These are phyloP conservation scores for Calephelis perditalis DNA, from an alignment of 2,888 invertebrate species.

Conservation along the genomic window DNA sequence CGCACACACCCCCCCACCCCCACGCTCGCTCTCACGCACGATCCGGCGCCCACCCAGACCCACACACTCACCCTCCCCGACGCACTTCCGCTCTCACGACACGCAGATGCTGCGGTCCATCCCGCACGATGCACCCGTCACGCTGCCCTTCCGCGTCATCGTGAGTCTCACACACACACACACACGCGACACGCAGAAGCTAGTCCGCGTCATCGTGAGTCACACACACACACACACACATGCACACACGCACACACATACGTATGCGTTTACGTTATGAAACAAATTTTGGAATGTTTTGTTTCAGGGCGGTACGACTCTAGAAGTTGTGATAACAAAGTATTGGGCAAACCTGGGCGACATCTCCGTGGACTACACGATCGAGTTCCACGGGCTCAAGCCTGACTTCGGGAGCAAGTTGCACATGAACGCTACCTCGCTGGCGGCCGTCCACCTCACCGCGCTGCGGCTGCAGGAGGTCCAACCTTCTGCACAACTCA, in stretches of 20 bases:
- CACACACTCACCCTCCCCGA: no score
- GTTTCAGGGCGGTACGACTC: slow-evolving; percentile 82
- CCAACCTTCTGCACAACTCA: slow-evolving; percentile 85
- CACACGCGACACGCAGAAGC: no score
- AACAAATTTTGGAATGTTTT: no score
- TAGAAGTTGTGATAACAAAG: slow-evolving; percentile 95
- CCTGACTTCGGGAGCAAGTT: slow-evolving; percentile 72
- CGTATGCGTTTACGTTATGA: no score
- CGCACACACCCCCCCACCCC: no score
- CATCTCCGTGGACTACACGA: slow-evolving; percentile 82
- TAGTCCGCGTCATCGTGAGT: slow-evolving; percentile 60
- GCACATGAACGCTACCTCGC: slow-evolving; percentile 52
- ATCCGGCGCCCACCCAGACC: no score
- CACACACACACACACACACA: no score
- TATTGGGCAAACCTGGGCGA: slow-evolving; percentile 96
- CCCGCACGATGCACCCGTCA: slow-evolving; percentile 82
- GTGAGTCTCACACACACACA: no score
- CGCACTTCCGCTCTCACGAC: slow-evolving; percentile 88
- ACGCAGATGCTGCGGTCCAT: slow-evolving; percentile 86
- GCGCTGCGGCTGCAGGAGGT: slow-evolving; percentile 89
- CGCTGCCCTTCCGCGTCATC: slow-evolving; percentile 80
- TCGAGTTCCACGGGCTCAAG: slow-evolving; percentile 90
- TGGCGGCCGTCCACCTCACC: slow-evolving; percentile 84
- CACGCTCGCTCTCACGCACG: no score
- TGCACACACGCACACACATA: not conserved